These are phyloP conservation scores for Dendroctonus ponderosae DNA, from an alignment of 1,140 invertebrate species.

Conservation along the genomic window DNA sequence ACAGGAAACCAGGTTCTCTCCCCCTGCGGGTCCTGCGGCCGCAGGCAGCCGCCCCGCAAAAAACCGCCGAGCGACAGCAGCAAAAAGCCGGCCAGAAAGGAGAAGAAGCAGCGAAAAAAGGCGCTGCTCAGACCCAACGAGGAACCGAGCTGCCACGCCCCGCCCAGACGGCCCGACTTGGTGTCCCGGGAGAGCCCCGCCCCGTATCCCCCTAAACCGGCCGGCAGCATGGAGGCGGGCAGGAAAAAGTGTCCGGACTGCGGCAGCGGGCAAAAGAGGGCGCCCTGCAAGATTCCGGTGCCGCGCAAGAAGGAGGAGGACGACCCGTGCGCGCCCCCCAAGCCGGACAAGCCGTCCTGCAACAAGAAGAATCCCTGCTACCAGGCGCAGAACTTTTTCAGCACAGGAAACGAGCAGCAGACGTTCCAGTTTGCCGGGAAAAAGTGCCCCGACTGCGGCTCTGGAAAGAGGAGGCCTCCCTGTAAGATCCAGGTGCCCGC, in stretches of 20 bases:
- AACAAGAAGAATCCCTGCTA: not conserved
- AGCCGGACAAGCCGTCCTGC: not conserved
- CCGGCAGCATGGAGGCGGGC: not conserved
- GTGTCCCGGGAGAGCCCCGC: not conserved
- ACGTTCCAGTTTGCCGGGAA: not conserved
- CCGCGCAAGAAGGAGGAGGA: conserved; percentile 7
- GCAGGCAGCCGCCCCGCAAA: not conserved
- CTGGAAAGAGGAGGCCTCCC: conserved; percentile 4
- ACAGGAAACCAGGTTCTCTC: not conserved
- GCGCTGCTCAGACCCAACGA: too few species aligned
- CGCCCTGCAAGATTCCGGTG: conserved; percentile 11
- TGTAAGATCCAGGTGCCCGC: conserved; percentile 11
- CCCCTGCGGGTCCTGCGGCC: not conserved
- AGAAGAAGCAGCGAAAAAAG: not conserved
- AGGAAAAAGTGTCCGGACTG: conserved; percentile 24
- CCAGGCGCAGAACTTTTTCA: not conserved
- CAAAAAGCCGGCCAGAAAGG: not conserved
- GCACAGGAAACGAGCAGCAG: too few species aligned
- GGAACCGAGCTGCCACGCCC: not conserved
- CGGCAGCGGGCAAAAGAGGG: conserved; percentile 10
- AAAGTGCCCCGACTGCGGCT: conserved; percentile 24
- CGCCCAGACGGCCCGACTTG: not conserved
- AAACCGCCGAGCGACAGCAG: not conserved
- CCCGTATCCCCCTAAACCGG: not conserved
- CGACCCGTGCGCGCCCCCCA: conserved; percentile 1